These are phyloP conservation scores for Lottia scabra DNA, from an alignment of 2,888 invertebrate species.

Conservation along the genomic window DNA sequence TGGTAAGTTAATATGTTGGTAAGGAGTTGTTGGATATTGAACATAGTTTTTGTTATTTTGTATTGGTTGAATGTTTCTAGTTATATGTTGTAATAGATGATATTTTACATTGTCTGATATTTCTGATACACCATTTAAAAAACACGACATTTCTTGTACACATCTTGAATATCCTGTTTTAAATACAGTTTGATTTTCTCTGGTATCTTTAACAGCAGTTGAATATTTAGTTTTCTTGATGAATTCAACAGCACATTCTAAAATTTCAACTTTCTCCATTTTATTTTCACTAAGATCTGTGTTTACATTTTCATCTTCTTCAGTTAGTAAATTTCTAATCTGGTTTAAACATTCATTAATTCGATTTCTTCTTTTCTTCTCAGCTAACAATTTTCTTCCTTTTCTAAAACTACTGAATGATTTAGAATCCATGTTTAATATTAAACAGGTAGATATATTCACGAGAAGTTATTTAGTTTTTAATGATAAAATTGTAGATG, in stretches of 20 bases:
- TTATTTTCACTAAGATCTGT: background rate
- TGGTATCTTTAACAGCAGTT: background rate
- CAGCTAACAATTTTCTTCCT: slow-evolving; percentile 1
- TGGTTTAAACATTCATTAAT: background rate
- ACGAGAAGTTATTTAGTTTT: background rate
- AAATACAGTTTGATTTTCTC: background rate
- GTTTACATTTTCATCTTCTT: background rate
- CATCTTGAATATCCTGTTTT: background rate
- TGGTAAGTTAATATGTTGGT: background rate
- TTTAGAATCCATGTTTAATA: background rate
- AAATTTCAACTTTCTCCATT: background rate
- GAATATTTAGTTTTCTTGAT: background rate
- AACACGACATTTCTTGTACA: background rate
- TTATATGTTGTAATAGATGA: background rate
- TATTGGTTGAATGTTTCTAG: background rate
- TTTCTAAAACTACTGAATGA: background rate
- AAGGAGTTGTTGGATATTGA: background rate
- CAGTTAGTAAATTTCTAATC: background rate
- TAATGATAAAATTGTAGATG: background rate
- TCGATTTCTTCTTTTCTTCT: background rate
- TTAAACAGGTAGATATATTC: background rate
- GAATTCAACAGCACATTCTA: background rate
- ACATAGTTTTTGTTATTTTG: background rate
- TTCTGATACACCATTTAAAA: background rate
- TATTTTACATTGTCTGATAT: background rate